Percentiles rank a stretch among this genome's conserved stretches.
Evolutionary conservation across 2,113 vertebrate species (phyloP).

Genomic region (Loxodonta africana): DNA sequence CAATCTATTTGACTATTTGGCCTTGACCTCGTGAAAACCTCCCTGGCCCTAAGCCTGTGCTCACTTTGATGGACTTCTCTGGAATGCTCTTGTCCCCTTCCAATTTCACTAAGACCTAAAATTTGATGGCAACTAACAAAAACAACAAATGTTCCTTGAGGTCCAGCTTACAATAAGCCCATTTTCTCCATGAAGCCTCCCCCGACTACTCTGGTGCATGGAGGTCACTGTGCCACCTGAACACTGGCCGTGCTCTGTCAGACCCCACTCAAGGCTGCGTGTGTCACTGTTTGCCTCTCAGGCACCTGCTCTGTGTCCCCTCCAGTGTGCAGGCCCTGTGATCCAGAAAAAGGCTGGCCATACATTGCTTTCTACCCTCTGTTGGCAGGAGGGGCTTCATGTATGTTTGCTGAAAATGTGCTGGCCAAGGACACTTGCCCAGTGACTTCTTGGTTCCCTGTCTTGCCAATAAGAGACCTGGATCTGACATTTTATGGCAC

Average conservation of each 20-base stretch:
- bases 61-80: not conserved
- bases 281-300: not conserved
- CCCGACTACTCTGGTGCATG: not conserved
- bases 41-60: not conserved
- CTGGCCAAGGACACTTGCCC: not conserved
- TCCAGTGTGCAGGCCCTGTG: not conserved
- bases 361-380: not conserved
- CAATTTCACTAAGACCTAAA: not conserved
- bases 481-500: conserved; percentile 15
- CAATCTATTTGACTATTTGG: not conserved
- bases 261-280: not conserved
- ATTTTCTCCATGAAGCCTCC: not conserved
- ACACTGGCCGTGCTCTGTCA: not conserved
- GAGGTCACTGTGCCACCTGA: not conserved
- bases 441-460: not conserved
- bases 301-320: not conserved
- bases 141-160: not conserved
- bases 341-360: not conserved
- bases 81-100: not conserved
- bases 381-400: not conserved
- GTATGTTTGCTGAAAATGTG: not conserved
- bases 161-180: not conserved
- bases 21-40: not conserved
- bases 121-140: not conserved
- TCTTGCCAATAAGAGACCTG: not conserved